Evolutionary conservation across 2,888 invertebrate species (phyloP), one percentile per base, ranked within the genome.

Genomic region (Julus scandinavius): DNA sequence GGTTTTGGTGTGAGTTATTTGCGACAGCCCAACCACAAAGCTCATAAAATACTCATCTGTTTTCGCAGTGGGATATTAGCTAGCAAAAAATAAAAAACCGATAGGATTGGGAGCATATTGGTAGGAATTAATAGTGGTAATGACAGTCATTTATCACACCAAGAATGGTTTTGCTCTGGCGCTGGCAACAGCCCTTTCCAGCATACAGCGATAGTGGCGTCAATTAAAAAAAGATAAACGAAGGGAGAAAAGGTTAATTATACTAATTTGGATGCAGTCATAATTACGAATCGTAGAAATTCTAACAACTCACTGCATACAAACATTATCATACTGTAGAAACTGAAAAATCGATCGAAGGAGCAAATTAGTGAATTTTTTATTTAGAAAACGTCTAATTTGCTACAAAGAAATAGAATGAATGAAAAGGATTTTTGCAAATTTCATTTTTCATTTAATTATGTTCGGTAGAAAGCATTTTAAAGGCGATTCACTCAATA

Each of bases 161-260:
- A 63, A 63, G n/a, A n/a, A 63, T 63, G 6, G n/a, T 63, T 17
- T 5, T 63, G 17, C 63, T n/a, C 13, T 63, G 63, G 63, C n/a
- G n/a, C 17, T 63, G 54, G 54, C n/a, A 17, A 45, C 45, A 45
- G 45, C 5, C 45, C 7, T 45, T 45, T 7, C 63, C 63, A 63
- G n/a, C 63, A 0, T n/a, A n/a, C 20, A n/a, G 17, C 63, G 63
- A 54, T 54, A 1, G 54, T 17, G 17, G 54, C 54, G 54, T 7
- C n/a, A 63, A 63, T 63, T 63, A 63, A 63, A 63, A 45, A 54
- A 63, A n/a, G 63, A 63, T 63, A 63, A 63, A 63, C 4, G 63
- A 17, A 63, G n/a, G 63, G n/a, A 63, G 54, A 63, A 63, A 63
- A 63, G 63, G 63, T 63, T 63, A 63, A 63, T 63, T 63, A 63